phyloP scores from a whole-genome alignment of 2,888 invertebrate genomes.

The Phyllotreta striolata region DNA sequence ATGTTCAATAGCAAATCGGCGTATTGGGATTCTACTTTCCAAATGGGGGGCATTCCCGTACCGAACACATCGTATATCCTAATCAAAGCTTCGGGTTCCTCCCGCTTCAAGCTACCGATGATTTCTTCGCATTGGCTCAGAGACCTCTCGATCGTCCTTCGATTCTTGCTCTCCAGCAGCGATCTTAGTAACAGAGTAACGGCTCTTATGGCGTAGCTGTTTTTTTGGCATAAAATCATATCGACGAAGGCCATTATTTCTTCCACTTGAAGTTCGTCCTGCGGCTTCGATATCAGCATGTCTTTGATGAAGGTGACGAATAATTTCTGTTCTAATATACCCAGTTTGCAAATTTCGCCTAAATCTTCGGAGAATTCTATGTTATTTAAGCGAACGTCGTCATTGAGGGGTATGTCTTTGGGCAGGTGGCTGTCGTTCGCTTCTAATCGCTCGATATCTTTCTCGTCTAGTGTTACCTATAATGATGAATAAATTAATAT shows the following conservation, averaged over 20 bases:
- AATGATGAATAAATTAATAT: constrained; percentile 55
- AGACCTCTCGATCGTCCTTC: constrained; percentile 86
- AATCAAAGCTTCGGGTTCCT: constrained; percentile 59
- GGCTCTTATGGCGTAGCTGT: constrained; percentile 80
- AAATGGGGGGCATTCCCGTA: constrained; percentile 74
- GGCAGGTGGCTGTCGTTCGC: constrained; percentile 68
- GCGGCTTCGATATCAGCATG: constrained; percentile 77
- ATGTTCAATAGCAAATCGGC: constrained; percentile 81
- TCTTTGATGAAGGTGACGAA: constrained; percentile 79
- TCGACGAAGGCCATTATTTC: constrained; percentile 82
- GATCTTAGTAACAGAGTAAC: constrained; percentile 77
- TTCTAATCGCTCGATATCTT: constrained; percentile 61
- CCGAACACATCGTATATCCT: constrained; percentile 73
- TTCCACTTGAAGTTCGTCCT: constrained; percentile 81
- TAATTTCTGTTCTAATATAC: constrained; percentile 79
- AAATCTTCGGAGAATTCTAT: constrained; percentile 73
- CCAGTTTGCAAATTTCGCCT: constrained; percentile 62
- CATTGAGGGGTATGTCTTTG: constrained; percentile 76
- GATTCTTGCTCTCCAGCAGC: constrained; percentile 76
- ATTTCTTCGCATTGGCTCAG: constrained; percentile 87
- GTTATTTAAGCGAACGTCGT: constrained; percentile 85
- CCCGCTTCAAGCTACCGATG: constrained; percentile 65
- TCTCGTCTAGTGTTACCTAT: constrained; percentile 66
- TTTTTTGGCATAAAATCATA: constrained; percentile 71
- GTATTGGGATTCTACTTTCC: constrained; percentile 79